Evolutionary conservation across 2,888 invertebrate genomes (phyloP).

Genomic region (Uropetala carovei): DNA sequence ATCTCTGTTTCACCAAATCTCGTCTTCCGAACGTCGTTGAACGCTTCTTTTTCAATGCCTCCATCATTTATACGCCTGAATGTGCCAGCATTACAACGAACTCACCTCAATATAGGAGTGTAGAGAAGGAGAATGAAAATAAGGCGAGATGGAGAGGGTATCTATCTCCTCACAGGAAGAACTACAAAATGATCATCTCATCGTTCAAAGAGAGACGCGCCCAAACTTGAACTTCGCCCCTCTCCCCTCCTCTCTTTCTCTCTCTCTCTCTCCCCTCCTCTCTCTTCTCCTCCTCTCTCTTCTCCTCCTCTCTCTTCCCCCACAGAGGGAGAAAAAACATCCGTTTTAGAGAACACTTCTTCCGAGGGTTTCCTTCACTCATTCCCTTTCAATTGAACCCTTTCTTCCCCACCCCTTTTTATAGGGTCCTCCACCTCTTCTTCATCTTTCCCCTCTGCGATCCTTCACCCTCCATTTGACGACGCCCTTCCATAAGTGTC

Average conservation of each 20-base stretch:
- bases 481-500: conserved; percentile 42
- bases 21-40: not conserved
- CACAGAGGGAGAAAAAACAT: no score
- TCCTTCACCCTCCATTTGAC: conserved; percentile 44
- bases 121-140: not conserved
- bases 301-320: no score
- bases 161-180: not conserved
- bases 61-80: not conserved
- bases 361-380: not conserved
- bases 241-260: not conserved
- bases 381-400: not conserved
- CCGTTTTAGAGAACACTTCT: no score
- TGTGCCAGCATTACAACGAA: not conserved
- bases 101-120: not conserved
- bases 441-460: not conserved
- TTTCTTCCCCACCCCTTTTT: not conserved
- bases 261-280: not conserved
- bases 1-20: not conserved
- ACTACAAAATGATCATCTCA: not conserved
- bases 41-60: not conserved
- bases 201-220: not conserved
- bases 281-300: no score
- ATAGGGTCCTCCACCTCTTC: not conserved
- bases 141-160: not conserved
- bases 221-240: not conserved